These are phyloP conservation scores for Hemibagrus wyckioides DNA, from an alignment of 2,113 vertebrate genomes.

Conservation along the genomic window DNA sequence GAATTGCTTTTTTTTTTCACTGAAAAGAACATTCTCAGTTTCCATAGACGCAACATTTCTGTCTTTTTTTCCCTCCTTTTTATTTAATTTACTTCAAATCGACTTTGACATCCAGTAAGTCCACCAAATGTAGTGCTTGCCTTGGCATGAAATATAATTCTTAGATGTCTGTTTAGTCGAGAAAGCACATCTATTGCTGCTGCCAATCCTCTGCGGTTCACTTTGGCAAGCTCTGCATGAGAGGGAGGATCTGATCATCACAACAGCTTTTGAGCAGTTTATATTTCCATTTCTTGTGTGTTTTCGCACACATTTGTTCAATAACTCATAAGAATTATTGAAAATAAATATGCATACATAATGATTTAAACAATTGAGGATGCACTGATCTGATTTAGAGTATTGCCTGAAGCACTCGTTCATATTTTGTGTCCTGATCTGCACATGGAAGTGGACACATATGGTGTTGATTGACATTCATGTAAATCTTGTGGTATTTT, in stretches of 20 bases:
- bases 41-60: not conserved
- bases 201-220: not conserved
- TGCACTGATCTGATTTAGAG: not conserved
- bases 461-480: not conserved
- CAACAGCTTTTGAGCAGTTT: not conserved
- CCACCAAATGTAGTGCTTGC: not conserved
- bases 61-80: not conserved
- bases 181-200: conserved; percentile 2
- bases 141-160: conserved; percentile 20
- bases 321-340: not conserved
- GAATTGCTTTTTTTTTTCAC: not conserved
- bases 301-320: not conserved
- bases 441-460: not conserved
- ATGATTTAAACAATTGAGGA: not conserved
- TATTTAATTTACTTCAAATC: conserved; percentile 13
- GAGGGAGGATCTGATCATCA: conserved; percentile 1
- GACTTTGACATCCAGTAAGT: conserved; percentile 6
- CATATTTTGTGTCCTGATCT: not conserved
- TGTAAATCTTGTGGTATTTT: not conserved
- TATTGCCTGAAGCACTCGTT: not conserved
- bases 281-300: not conserved
- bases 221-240: not conserved
- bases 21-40: not conserved
- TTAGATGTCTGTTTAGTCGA: not conserved
- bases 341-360: not conserved